Base-by-base conservation (phyloP, 2,888 invertebrate species). In the Lypha dubia region DNA sequence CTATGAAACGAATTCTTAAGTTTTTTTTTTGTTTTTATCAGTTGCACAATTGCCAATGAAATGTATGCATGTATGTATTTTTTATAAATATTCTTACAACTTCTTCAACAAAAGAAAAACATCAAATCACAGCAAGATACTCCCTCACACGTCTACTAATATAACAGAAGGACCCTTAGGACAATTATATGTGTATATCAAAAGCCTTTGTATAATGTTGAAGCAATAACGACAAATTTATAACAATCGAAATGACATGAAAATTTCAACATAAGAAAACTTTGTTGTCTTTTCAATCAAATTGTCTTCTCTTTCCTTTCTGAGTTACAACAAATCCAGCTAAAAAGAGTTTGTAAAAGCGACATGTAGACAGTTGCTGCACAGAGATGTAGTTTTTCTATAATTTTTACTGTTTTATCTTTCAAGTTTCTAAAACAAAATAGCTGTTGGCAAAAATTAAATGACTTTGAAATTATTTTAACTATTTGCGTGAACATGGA, bases 391-490 rank as follows among this genome's bases (percentile, higher is more conserved):
- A 3, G n/a, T n/a, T n/a, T 49, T 7, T 46, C 46, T 49, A 35
- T 20, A 20, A 28, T 3, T 35, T n/a, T 13, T 3, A 6, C 5
- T 1, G 13, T 46, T 28, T 28, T 13, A 5, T 5, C 24, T n/a
- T 46, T 49, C 32, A 11, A 38, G 32, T 73, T 74, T 80, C 49
- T 58, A 74, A 77, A 65, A 51, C 53, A 35, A 74, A 71, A 71
- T 60, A 60, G 65, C 83, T 79, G 32, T 20, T 20, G 70, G 75
- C 53, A 53, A n/a, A 73, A 74, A 38, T 58, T 76, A 73, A 74
- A 77, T 84, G 73, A 60, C 58, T 84, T 80, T 74, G 65, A 79
- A 79, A 84, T 81, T 77, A 44, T 81, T 58, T 63, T 70, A 79
- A 81, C 56, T 56, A 32, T 67, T 35, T 63, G 44, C 62, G 60